Base-by-base conservation (phyloP, 2,113 vertebrate species). In the Amia ocellicauda region DNA sequence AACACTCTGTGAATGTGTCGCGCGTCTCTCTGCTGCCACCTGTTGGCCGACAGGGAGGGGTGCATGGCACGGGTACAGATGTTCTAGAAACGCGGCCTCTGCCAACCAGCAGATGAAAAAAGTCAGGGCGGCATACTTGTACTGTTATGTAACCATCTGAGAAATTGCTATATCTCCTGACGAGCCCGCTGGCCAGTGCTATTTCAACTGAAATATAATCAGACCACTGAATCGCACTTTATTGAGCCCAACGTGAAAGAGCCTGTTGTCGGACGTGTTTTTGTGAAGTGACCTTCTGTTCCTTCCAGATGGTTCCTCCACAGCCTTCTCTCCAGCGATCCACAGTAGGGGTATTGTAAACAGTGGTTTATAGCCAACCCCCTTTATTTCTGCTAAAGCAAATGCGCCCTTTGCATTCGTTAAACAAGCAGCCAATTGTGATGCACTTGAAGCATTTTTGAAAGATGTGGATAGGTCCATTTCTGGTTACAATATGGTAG, bases 11-110 rank as follows among this genome's bases (percentile, higher is more conserved):
- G n/a, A n/a, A n/a, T n/a, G 8, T 53, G 9, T 10, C 20, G 10
- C 9, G 7, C 20, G 4, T 10, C 43, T 31, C 66, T 90, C 50
- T 93, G 89, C 90, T 91, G 92, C 94, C 93, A 82, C 75, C 93
- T 94, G 69, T 72, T 64, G 91, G 74, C 77, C 20, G 52, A 14
- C 67, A n/a, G 68, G 24, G 50, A 64, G 45, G 0, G 0, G 36
- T 56, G 16, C 43, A 47, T 17, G n/a, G n/a, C n/a, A n/a, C n/a
- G n/a, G n/a, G n/a, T 16, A 47, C 43, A 47, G 43, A 47, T 47
- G 43, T 3, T 47, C 3, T n/a, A 16, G 4, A 47, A 47, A 14
- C 4, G 43, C 60, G 54, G 50, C 47, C 10, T 4, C 63, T 2
- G 16, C 8, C 1, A n/a, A 28, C 27, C 16, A 19, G 57, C 43